Base-by-base conservation (phyloP, 2,797 vertebrate genomes). In the Triplophysa yarkandensis region DNA sequence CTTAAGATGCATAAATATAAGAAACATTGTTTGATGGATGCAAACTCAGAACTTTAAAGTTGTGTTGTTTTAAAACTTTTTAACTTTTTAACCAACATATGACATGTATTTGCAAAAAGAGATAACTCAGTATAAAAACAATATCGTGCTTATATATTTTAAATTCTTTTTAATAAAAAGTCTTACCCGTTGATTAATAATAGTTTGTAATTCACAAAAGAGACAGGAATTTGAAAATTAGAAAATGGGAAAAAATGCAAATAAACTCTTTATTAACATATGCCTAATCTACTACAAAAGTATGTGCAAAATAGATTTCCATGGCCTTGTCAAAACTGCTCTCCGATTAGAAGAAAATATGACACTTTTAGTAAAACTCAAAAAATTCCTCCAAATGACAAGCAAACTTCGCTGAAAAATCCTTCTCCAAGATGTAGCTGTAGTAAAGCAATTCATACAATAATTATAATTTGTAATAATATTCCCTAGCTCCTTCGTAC, bases 1-100 rank as follows among this genome's bases (percentile, higher is more conserved):
- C 27, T 77, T 54, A 63, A 14, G 11, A 67, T 52, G 63, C 17
- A 8, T 17, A 69, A 64, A 69, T 48, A 19, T 70, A 46, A 73
- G 27, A 30, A 44, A 43, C 68, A 64, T 63, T 8, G 61, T 39
- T 23, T 34, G 32, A 25, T 28, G 23, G 17, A 5, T 64, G 23
- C 19, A 52, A 28, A 57, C 41, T 71, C 52, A 57, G 32, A 41
- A n/a, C 10, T 30, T 66, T 3, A 16, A 25, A 25, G 16, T 3
- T 32, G 9, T 52, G 13, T 1, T 21, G 27, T 23, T 50, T n/a
- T n/a, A n/a, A n/a, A n/a, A n/a, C n/a, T n/a, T n/a, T n/a, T n/a
- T n/a, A n/a, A n/a, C n/a, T n/a, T n/a, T n/a, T n/a, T n/a, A n/a
- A n/a, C n/a, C n/a, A n/a, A n/a, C n/a, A n/a, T n/a, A n/a, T n/a